These are phyloP conservation scores for Clepsis dumicolana DNA, from an alignment of 2,888 invertebrate genomes.

Conservation along the genomic window DNA sequence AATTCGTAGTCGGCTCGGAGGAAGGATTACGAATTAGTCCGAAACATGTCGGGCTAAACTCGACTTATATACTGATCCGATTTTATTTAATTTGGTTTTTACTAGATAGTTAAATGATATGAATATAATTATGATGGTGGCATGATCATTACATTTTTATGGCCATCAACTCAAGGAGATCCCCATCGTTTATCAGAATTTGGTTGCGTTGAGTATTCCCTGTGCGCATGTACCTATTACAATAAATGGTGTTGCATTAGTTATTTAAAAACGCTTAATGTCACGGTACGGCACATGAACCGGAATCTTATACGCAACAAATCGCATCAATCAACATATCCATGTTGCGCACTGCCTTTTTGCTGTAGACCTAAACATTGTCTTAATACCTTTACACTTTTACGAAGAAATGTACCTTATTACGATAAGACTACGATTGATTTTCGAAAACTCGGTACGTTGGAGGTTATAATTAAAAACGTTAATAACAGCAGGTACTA, in stretches of 20 bases:
- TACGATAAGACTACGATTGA: not conserved
- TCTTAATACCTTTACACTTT: not conserved
- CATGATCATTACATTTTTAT: too few species aligned
- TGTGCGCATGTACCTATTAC: too few species aligned
- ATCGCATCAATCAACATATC: slow-evolving; percentile 18
- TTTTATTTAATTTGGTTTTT: too few species aligned
- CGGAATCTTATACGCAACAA: slow-evolving; percentile 27
- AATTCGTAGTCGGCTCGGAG: too few species aligned
- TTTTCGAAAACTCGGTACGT: not conserved
- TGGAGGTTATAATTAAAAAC: not conserved
- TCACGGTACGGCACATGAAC: slow-evolving; percentile 15
- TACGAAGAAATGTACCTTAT: not conserved
- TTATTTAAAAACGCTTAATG: not conserved
- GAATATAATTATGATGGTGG: too few species aligned
- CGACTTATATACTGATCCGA: too few species aligned
- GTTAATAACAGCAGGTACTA: not conserved
- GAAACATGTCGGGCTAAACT: too few species aligned
- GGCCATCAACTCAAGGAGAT: too few species aligned
- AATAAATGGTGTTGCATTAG: not conserved
- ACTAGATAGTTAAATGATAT: too few species aligned
- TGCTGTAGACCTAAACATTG: not conserved
- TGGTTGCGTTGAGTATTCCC: too few species aligned
- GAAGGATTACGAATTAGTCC: too few species aligned
- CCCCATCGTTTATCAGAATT: too few species aligned
- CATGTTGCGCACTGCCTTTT: not conserved